A percentile compares a stretch with the other conserved stretches of the same genome.
phyloP scores from a whole-genome alignment of 2,888 invertebrate species.

The Acanthopleura granulata region DNA sequence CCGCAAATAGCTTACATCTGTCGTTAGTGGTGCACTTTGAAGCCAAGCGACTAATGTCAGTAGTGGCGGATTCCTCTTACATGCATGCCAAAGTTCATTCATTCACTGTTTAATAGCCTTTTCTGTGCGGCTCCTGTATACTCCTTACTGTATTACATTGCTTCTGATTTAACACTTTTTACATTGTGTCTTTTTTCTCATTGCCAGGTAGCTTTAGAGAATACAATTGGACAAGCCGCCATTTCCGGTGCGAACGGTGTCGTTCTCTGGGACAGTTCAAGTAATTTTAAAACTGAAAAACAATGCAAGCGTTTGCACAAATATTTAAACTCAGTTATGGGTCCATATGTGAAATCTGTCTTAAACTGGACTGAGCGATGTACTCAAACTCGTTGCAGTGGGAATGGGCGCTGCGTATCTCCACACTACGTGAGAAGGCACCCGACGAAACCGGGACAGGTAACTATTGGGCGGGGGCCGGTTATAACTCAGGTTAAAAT shows the following conservation, averaged over 20 bases:
- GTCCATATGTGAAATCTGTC: slow-evolving; percentile 45
- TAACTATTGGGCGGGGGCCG: not conserved
- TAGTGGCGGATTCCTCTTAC: too few species aligned
- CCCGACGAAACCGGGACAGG: not conserved
- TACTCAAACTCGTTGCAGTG: slow-evolving; percentile 31
- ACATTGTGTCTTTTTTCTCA: not conserved
- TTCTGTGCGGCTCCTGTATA: too few species aligned
- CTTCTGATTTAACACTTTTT: too few species aligned
- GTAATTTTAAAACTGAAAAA: slow-evolving; percentile 30
- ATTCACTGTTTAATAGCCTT: too few species aligned
- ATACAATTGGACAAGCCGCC: slow-evolving; percentile 44
- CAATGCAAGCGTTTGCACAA: slow-evolving; percentile 39
- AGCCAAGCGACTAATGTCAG: too few species aligned
- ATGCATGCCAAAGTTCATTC: too few species aligned
- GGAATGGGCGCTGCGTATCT: slow-evolving; percentile 42
- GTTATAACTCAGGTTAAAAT: not conserved
- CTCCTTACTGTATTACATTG: too few species aligned
- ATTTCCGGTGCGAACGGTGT: slow-evolving; percentile 50
- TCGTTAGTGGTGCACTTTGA: too few species aligned
- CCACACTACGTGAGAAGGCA: not conserved
- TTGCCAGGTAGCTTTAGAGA: slow-evolving; percentile 32
- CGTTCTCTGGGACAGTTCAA: slow-evolving; percentile 52
- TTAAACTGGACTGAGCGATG: slow-evolving; percentile 35
- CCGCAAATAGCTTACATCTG: too few species aligned
- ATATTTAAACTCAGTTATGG: slow-evolving; percentile 44